Evolutionary conservation across 2,113 vertebrate species (phyloP).

Genomic region (Cervus canadensis): DNA sequence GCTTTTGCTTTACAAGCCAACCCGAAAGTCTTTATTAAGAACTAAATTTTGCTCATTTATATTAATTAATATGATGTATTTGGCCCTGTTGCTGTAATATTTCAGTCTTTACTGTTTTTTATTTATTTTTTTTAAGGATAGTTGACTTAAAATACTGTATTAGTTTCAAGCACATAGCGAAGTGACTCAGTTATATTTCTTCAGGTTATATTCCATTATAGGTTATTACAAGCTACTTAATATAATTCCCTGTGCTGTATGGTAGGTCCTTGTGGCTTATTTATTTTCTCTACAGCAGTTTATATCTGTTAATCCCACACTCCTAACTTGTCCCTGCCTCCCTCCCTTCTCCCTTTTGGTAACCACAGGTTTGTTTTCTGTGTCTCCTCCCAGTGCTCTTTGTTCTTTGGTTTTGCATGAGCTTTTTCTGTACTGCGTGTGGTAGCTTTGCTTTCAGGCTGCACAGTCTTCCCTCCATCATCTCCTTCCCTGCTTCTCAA

Average conservation of each 20-base stretch:
- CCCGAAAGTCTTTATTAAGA: neutral
- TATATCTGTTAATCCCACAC: neutral
- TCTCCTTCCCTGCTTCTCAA: neutral
- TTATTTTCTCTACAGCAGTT: neutral
- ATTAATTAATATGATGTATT: neutral
- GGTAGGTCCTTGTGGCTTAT: too few relatives aligned
- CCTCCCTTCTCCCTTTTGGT: neutral
- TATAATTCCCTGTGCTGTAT: neutral
- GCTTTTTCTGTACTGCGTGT: neutral
- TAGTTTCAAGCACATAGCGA: neutral
- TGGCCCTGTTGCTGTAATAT: neutral
- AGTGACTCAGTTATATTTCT: neutral
- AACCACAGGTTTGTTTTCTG: neutral
- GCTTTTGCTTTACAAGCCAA: neutral
- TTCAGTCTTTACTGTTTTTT: neutral
- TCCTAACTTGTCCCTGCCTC: neutral
- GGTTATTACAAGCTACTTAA: neutral
- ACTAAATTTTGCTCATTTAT: neutral
- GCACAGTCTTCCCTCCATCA: neutral
- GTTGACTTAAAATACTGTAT: neutral
- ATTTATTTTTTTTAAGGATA: neutral
- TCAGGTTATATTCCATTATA: neutral
- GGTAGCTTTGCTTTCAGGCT: neutral
- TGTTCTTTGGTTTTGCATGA: accelerated
- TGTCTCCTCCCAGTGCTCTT: neutral